Evolutionary conservation across 2,888 invertebrate genomes (phyloP).

Genomic region (Pachymerium ferrugineum): DNA sequence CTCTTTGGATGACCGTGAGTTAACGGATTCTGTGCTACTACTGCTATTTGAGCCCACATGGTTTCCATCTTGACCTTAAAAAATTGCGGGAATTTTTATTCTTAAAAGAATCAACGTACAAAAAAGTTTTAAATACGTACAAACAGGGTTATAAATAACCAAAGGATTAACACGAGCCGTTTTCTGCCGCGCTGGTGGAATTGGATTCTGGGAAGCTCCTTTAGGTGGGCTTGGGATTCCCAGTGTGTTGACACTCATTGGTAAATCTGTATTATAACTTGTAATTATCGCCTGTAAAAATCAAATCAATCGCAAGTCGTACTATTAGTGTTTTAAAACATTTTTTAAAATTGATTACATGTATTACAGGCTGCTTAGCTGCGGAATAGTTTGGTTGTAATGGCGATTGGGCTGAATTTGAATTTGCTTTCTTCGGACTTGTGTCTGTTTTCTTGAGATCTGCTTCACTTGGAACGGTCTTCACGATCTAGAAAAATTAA

Average conservation of each 20-base stretch:
- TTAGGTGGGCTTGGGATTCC: neutral
- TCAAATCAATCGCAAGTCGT: no score
- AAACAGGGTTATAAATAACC: neutral
- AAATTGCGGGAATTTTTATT: neutral
- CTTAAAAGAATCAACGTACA: neutral
- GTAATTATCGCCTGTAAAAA: slow-evolving; percentile 50
- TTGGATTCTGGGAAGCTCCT: neutral
- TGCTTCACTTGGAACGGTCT: neutral
- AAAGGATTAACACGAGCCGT: neutral
- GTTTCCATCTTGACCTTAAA: slow-evolving; percentile 2
- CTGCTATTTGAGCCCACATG: slow-evolving; percentile 50
- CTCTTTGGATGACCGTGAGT: slow-evolving; percentile 52
- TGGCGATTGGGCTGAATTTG: neutral
- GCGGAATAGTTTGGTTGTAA: neutral
- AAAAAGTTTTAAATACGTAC: neutral
- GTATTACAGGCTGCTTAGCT: neutral
- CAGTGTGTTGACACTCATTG: neutral
- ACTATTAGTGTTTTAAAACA: no score
- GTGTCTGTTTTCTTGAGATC: neutral
- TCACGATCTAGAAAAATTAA: neutral
- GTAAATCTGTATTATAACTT: slow-evolving; percentile 48
- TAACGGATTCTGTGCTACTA: slow-evolving; percentile 81
- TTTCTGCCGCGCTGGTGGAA: neutral
- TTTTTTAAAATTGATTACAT: slow-evolving; percentile 22
- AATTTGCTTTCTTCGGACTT: neutral